Evolutionary conservation across 2,888 invertebrate genomes (phyloP).

Genomic region (Pyrgus malvae): DNA sequence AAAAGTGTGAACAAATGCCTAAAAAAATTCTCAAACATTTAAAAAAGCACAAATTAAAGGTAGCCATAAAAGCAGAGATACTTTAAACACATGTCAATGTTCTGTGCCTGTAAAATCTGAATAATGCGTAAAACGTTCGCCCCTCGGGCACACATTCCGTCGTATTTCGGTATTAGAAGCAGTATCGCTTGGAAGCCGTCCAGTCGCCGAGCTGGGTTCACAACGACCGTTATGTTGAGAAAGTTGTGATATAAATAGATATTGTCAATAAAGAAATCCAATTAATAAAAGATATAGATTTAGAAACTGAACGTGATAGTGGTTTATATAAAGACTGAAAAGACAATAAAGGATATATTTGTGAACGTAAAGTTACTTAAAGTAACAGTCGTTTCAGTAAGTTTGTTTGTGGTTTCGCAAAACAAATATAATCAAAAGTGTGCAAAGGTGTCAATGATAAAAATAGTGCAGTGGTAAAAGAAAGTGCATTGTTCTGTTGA

Average conservation of each 20-base stretch:
- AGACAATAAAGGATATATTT: too few relatives aligned
- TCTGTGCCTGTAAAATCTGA: conserved; percentile 24
- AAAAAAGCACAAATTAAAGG: neutral
- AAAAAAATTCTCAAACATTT: neutral
- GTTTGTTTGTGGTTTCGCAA: too few relatives aligned
- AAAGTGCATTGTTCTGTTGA: too few relatives aligned
- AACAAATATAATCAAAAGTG: too few relatives aligned
- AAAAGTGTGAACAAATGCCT: too few relatives aligned
- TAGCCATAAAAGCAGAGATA: neutral
- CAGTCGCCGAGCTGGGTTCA: conserved; percentile 49
- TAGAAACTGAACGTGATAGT: neutral
- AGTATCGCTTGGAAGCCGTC: conserved; percentile 77
- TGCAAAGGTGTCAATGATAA: too few relatives aligned
- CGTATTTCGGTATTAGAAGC: conserved; percentile 75
- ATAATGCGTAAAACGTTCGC: conserved; percentile 52
- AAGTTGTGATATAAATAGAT: conserved; percentile 21
- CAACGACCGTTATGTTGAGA: conserved; percentile 23
- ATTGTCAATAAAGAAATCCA: neutral
- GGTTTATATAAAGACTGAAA: neutral
- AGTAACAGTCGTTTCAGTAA: too few relatives aligned
- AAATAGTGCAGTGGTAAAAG: too few relatives aligned
- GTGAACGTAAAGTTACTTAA: too few relatives aligned
- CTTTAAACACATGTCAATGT: conserved; percentile 20
- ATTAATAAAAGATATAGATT: neutral
- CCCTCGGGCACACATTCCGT: conserved; percentile 64